phyloP scores from a whole-genome alignment of 1,140 invertebrate species.

The Hormaphis cornu region DNA sequence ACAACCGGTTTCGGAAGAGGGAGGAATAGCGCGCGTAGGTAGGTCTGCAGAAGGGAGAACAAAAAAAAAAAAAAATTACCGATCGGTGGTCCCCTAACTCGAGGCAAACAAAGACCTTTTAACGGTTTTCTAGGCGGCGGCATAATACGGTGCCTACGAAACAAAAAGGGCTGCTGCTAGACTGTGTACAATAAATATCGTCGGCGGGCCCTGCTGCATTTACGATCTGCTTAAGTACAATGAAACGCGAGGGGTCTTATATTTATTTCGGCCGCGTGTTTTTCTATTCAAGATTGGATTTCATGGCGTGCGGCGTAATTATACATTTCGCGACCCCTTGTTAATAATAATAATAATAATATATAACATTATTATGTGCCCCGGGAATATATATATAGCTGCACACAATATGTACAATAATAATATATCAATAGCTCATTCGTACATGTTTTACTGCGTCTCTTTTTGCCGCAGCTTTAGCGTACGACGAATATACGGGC shows the following conservation, averaged over 20 bases:
- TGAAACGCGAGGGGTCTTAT: constrained; percentile 10
- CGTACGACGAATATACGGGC: too few species aligned
- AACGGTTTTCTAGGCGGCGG: constrained; percentile 28
- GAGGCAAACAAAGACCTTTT: constrained; percentile 27
- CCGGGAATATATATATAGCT: too few species aligned
- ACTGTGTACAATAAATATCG: too few species aligned
- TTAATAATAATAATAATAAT: neutral
- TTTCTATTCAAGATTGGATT: constrained; percentile 31
- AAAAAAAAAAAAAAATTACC: neutral
- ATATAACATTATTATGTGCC: too few species aligned
- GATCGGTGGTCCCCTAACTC: constrained; percentile 21
- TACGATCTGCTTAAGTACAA: constrained; percentile 27
- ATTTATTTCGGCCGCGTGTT: constrained; percentile 26
- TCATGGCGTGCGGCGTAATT: constrained; percentile 6
- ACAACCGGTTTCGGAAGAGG: constrained; percentile 24
- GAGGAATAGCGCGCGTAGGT: neutral
- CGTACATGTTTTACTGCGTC: too few species aligned
- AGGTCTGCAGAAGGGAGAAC: neutral
- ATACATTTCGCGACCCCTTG: constrained; percentile 14
- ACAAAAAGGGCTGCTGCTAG: constrained; percentile 25
- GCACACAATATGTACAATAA: too few species aligned
- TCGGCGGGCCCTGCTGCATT: neutral
- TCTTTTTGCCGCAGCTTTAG: too few species aligned
- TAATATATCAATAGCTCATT: too few species aligned
- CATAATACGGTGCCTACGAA: constrained; percentile 12